Percentiles rank a stretch among this genome's conserved stretches.
These are phyloP conservation scores for Petromus typicus DNA, from an alignment of 2,113 vertebrate genomes.

Conservation along the genomic window DNA sequence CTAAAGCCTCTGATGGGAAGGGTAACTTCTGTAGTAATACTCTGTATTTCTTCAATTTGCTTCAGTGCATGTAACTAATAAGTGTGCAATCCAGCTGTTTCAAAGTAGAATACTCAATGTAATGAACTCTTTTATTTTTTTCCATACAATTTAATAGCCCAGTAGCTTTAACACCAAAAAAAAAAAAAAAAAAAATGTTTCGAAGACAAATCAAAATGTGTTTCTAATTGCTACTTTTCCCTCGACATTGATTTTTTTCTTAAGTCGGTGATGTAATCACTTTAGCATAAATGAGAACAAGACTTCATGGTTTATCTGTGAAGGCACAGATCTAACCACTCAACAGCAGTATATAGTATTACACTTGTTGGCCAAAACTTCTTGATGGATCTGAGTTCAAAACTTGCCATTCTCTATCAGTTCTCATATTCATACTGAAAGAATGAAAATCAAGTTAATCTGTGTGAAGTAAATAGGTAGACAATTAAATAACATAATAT, in stretches of 20 bases:
- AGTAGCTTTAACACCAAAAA: constrained; percentile 59
- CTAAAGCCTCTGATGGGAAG: background rate
- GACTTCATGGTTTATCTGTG: background rate
- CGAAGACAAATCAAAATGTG: constrained; percentile 51
- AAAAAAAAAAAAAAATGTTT: constrained; percentile 16
- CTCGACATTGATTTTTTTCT: background rate
- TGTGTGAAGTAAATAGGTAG: background rate
- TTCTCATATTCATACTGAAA: background rate
- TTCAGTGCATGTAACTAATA: constrained; percentile 28
- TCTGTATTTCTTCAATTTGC: constrained; percentile 5
- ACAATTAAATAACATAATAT: background rate
- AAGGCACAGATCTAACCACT: background rate
- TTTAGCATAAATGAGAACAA: background rate
- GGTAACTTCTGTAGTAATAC: constrained; percentile 42
- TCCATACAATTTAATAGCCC: constrained; percentile 70
- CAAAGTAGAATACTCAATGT: background rate
- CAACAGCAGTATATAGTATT: fast-evolving
- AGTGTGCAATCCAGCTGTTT: background rate
- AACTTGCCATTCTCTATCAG: background rate
- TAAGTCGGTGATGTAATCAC: background rate
- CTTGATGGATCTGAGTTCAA: background rate
- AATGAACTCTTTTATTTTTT: constrained; percentile 70
- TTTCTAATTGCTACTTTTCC: constrained; percentile 25
- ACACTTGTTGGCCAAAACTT: background rate
- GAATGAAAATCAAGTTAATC: background rate